phyloP scores from a whole-genome alignment of 2,888 invertebrate genomes.

The Zygaena filipendulae region DNA sequence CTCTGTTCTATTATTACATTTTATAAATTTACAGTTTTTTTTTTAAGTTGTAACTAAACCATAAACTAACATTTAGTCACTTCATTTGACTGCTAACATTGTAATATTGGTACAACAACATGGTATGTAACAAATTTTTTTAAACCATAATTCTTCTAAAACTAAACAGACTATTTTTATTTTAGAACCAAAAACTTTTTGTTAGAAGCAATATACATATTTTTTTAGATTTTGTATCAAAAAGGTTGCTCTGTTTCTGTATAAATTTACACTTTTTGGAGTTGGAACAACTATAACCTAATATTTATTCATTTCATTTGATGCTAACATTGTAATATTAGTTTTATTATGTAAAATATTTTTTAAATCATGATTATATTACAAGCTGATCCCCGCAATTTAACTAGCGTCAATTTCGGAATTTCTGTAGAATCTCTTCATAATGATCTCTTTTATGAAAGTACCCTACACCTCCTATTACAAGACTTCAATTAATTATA shows the following conservation, averaged over 20 bases:
- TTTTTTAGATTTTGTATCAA: conserved; percentile 7
- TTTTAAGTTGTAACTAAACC: neutral
- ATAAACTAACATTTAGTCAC: conserved; percentile 23
- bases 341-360: conserved; percentile 28
- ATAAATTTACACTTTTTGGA: too few species aligned
- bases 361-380: conserved; percentile 17
- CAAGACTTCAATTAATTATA: too few species aligned
- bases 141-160: conserved; percentile 18
- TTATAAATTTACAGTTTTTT: neutral
- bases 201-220: conserved; percentile 23
- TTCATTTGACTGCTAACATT: conserved; percentile 39
- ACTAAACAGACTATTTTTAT: conserved; percentile 28
- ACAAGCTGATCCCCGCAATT: too few species aligned
- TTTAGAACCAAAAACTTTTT: conserved; percentile 13
- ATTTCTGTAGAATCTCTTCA: too few species aligned
- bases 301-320: conserved; percentile 30
- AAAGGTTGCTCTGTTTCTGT: neutral
- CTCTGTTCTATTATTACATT: conserved; percentile 1
- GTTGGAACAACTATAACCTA: conserved; percentile 1
- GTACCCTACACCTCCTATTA: too few species aligned
- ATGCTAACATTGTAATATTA: conserved; percentile 43
- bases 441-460: too few species aligned
- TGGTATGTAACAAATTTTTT: conserved; percentile 23
- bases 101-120: conserved; percentile 26
- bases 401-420: too few species aligned